Evolutionary conservation across 2,797 vertebrate species (phyloP).

Genomic region (Squalus acanthias): DNA sequence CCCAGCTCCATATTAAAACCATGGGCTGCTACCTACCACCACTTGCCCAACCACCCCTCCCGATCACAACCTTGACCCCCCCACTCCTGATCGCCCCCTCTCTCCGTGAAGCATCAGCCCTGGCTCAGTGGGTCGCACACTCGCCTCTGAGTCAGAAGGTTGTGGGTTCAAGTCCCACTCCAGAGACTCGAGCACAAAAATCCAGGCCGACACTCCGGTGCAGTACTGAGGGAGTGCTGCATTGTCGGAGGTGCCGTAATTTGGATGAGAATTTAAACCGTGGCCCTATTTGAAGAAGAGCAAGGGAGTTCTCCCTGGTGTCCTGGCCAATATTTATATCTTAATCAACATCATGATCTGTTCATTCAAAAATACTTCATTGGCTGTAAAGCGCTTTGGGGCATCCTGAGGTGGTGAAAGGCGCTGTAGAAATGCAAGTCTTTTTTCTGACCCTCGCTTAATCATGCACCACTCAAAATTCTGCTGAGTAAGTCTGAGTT

Average conservation of each 20-base stretch:
- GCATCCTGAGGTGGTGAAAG: neutral
- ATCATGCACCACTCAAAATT: neutral
- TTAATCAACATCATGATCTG: too few species aligned
- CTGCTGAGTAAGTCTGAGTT: neutral
- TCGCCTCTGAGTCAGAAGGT: too few species aligned
- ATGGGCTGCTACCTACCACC: neutral
- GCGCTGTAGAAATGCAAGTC: neutral
- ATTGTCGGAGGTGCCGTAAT: neutral
- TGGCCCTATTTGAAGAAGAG: neutral
- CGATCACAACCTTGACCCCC: too few species aligned
- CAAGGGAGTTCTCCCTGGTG: neutral
- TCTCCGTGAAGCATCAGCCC: neutral
- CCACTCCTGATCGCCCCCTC: neutral
- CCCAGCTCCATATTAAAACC: neutral
- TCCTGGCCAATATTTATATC: neutral
- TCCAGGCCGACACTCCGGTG: too few species aligned
- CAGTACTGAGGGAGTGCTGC: neutral
- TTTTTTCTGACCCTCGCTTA: neutral
- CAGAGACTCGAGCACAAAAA: neutral
- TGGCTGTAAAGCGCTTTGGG: neutral
- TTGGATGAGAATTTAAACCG: neutral
- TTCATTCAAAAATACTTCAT: neutral
- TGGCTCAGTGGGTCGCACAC: neutral
- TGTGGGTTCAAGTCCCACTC: neutral
- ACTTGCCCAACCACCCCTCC: neutral